Base-by-base conservation (phyloP, 2,888 invertebrate genomes). In the Gisinianus flammeolus region DNA sequence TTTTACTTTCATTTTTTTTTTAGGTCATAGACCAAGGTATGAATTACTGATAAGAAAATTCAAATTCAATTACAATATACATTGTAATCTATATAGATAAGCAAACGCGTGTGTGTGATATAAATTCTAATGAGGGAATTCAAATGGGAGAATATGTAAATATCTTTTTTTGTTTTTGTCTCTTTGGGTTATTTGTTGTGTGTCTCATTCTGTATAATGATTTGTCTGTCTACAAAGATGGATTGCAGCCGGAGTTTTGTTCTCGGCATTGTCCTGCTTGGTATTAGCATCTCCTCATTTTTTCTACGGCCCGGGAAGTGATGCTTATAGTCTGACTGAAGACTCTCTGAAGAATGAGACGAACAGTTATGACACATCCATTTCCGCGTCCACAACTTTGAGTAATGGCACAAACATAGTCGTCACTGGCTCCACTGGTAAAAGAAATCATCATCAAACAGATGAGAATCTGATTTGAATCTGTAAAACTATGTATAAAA, bases 201-300 rank as follows among this genome's bases (percentile, higher is more conserved):
- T 12, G n/a, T 12, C 16, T 12, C n/a, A 26, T 64, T 6, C 30
- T 31, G 30, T 19, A 68, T 31, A 3, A 10, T 68, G 19, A 26
- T 12, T 26, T 33, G 44, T 54, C n/a, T 54, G 4, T n/a, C 6
- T 5, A 10, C 12, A 3, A 31, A 69, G 77, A 10, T 92, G 92
- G 92, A 91, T 93, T 85, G 91, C 92, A 4, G 88, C 91, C 80
- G 92, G 92, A n/a, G 90, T 91, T 66, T 87, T 90, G 76, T 89
- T 90, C 3, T 90, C 91, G 30, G 91, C 92, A 0, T 85, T 90
- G 2, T 92, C 91, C 86, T 92, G 92, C 85, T 89, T 90, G 81
- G 89, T 91, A 16, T 86, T 91, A 58, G 90, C 90, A 0, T 83
- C 90, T 79, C 91, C 91, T 0, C 91, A 91, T 85, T 87, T 90